Percentiles rank a stretch among this genome's conserved stretches.
Conservation (phyloP, 1,140 invertebrate species). For the Danaus melanippus region DNA sequence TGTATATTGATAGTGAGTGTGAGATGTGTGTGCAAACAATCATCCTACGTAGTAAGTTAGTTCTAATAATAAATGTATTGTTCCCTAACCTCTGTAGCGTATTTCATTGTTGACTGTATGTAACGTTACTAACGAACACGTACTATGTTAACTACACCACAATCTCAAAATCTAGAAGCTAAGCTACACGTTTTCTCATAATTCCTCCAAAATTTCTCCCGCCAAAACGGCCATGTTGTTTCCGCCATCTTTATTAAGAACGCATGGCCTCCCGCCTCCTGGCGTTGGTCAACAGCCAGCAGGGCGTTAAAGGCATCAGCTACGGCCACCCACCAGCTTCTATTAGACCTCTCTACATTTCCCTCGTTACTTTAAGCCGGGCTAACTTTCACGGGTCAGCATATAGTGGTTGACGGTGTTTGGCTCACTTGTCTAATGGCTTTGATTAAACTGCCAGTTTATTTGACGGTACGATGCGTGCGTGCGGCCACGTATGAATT, state of each 20-base stretch:
- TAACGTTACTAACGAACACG: slow-evolving; percentile 1
- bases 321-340: slow-evolving; percentile 48
- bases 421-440: slow-evolving; percentile 70
- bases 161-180: slow-evolving; percentile 25
- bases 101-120: no score
- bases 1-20: no score
- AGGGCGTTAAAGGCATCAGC: slow-evolving; percentile 71
- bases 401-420: slow-evolving; percentile 47
- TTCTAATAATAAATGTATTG: no score
- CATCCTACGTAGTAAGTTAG: no score
- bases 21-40: no score
- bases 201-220: slow-evolving; percentile 43
- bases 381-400: slow-evolving; percentile 41
- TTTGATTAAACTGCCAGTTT: slow-evolving; percentile 72
- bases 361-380: slow-evolving; percentile 25
- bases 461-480: slow-evolving; percentile 69
- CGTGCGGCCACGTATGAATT: slow-evolving; percentile 66
- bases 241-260: slow-evolving; percentile 69
- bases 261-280: slow-evolving; percentile 65
- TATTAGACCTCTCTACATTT: slow-evolving; percentile 36
- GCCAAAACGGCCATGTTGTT: slow-evolving; percentile 59
- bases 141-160: slow-evolving; percentile 9
- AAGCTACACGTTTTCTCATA: slow-evolving; percentile 26
- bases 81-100: no score
- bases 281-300: slow-evolving; percentile 68